These are phyloP conservation scores for Gallinago jamesoni DNA, from an alignment of 2,113 vertebrate genomes.

Conservation along the genomic window DNA sequence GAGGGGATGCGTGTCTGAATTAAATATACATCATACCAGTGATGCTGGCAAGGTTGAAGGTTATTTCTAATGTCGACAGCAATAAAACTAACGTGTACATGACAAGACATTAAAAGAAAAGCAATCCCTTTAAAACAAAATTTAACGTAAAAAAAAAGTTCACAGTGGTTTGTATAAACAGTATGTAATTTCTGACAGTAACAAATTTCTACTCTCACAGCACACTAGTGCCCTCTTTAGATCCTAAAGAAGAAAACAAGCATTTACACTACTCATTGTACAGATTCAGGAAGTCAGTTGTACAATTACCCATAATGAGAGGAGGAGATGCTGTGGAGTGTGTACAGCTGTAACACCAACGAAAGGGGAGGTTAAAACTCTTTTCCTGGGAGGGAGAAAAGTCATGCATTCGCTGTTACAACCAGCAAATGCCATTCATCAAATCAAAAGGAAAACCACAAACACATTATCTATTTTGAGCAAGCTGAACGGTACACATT, in stretches of 20 bases:
- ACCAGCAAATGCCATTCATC: slow-evolving; percentile 78
- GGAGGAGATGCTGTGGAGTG: slow-evolving; percentile 81
- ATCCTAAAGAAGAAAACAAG: slow-evolving; percentile 72
- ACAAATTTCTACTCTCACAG: slow-evolving; percentile 69
- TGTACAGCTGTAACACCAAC: slow-evolving; percentile 82
- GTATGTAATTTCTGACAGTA: slow-evolving; percentile 69
- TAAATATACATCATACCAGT: slow-evolving; percentile 78
- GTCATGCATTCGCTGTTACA: slow-evolving; percentile 76
- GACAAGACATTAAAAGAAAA: slow-evolving; percentile 71
- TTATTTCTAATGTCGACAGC: slow-evolving; percentile 68
- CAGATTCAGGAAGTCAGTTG: slow-evolving; percentile 42
- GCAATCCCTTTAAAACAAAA: slow-evolving; percentile 79
- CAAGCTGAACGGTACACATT: slow-evolving; percentile 82
- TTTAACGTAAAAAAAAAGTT: slow-evolving; percentile 74
- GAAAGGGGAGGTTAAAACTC: slow-evolving; percentile 66
- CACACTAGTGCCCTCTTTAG: slow-evolving; percentile 77
- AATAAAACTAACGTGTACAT: slow-evolving; percentile 69
- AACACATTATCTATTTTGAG: slow-evolving; percentile 79
- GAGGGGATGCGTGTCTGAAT: slow-evolving; percentile 74
- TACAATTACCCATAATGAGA: slow-evolving; percentile 46
- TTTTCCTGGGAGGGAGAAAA: slow-evolving; percentile 66
- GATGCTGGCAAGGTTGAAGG: slow-evolving; percentile 65
- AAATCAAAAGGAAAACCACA: slow-evolving; percentile 74
- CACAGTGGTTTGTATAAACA: slow-evolving; percentile 83
- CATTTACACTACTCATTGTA: slow-evolving; percentile 70